These are phyloP conservation scores for Eciton burchellii DNA, from an alignment of 1,140 invertebrate species.

Conservation along the genomic window DNA sequence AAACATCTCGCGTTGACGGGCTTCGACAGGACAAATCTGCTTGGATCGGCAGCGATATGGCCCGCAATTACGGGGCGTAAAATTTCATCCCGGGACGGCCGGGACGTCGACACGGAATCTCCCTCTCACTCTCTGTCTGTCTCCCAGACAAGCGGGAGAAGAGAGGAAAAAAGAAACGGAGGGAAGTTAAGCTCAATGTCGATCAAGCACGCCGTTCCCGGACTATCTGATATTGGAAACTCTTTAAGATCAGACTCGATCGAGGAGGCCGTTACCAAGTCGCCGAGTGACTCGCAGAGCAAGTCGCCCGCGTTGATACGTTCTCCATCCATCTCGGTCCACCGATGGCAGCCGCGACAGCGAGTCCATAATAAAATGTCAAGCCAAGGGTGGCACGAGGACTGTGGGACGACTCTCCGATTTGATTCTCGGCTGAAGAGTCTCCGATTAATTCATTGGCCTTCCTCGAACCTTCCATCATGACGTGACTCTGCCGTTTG, in stretches of 20 bases:
- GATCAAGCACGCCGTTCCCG: conserved; percentile 54
- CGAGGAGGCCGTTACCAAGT: conserved; percentile 75
- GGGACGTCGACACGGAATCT: conserved; percentile 1
- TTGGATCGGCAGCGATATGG: conserved; percentile 38
- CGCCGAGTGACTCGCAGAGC: conserved; percentile 70
- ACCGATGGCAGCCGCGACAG: conserved; percentile 71
- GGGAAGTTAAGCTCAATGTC: conserved; percentile 25
- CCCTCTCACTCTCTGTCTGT: not conserved
- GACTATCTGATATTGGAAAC: conserved; percentile 79
- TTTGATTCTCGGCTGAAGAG: conserved; percentile 60
- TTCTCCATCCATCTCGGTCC: conserved; percentile 77
- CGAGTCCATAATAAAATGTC: conserved; percentile 76
- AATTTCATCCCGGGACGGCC: conserved; percentile 19
- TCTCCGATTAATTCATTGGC: conserved; percentile 68
- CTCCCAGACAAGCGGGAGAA: not conserved
- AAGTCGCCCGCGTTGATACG: conserved; percentile 65
- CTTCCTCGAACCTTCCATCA: not conserved
- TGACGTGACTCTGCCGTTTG: too few relatives aligned
- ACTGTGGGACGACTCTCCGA: conserved; percentile 58
- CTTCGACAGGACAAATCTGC: not conserved
- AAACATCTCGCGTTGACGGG: conserved; percentile 8
- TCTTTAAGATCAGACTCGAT: conserved; percentile 77
- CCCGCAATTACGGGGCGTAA: conserved; percentile 34
- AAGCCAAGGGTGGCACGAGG: conserved; percentile 52
- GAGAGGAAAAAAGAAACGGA: too few relatives aligned